phyloP scores from a whole-genome alignment of 37 sponge, comb jelly and placozoan genomes.

The Chondrosia reniformis region DNA sequence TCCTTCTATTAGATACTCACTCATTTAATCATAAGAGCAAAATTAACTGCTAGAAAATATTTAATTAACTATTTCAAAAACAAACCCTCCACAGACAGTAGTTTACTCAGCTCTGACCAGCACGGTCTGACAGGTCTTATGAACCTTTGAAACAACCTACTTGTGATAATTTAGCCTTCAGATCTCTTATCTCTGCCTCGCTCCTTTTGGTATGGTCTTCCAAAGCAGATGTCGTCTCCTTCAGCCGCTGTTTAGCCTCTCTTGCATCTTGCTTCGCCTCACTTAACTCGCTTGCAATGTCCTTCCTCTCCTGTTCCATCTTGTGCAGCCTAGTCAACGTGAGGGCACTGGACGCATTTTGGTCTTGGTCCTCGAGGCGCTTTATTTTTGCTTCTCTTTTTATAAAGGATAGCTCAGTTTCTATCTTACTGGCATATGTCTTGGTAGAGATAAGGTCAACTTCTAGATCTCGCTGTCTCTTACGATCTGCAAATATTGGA shows the following conservation, averaged over 20 bases:
- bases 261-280: constrained; percentile 14
- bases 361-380: background rate
- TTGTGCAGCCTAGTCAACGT: constrained; percentile 20
- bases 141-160: too few relatives aligned
- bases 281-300: background rate
- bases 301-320: constrained; percentile 27
- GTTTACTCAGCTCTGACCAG: too few relatives aligned
- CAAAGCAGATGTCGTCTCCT: background rate
- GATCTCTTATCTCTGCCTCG: background rate
- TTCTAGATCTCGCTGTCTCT: constrained; percentile 8
- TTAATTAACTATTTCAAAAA: too few relatives aligned
- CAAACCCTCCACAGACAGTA: too few relatives aligned
- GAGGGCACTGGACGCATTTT: background rate
- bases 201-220: background rate
- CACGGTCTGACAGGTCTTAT: too few relatives aligned
- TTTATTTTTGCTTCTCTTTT: constrained; percentile 3
- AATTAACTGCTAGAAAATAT: too few relatives aligned
- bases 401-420: background rate
- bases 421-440: constrained; percentile 3
- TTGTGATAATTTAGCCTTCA: background rate
- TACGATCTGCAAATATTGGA: too few relatives aligned
- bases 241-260: background rate
- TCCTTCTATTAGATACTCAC: too few relatives aligned
- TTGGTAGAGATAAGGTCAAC: background rate
- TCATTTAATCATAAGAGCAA: too few relatives aligned